Evolutionary conservation across 2,888 invertebrate genomes (phyloP), one percentile per base, ranked within the genome.

Genomic region (Julus scandinavius): DNA sequence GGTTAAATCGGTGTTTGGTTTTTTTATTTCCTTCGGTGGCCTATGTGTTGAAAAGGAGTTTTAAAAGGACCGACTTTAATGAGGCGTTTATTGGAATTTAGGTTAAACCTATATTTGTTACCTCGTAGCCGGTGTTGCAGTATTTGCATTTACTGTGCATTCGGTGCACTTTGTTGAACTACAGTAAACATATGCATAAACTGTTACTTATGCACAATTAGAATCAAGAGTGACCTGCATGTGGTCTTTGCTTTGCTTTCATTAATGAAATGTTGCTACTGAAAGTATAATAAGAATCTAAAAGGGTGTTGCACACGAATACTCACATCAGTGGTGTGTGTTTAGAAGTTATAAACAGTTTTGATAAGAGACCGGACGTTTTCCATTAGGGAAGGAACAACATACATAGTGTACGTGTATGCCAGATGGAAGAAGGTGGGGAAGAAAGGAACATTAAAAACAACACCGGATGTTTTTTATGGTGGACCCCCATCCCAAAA

Each of bases 11-110:
- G 6, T 9, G 2, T 3, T 58, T 11, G 29, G 6, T 9, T 4
- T n/a, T n/a, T 72, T 72, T 72, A 9, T 63, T 63, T 63, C n/a
- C 29, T 17, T 29, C 29, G 72, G 20, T 72, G 72, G 72, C 9
- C 29, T 29, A 29, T 72, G 72, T 29, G 72, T 72, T 29, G 29
- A 72, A 20, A 63, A 54, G 17, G 11, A 54, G 54, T 17, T 15
- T n/a, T 63, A 63, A 63, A 72, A 9, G 29, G 63, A 20, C 63
- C n/a, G 72, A 72, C 72, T 72, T 72, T 29, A 72, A 72, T 72
- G 29, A 72, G 29, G 11, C 29, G 29, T 72, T 72, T 3, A 72
- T 72, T 29, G 72, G 72, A 72, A 72, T 72, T 29, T 72, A 29
- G 72, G 72, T 72, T 72, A 29, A 72, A 9, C 72, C 72, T 72